phyloP scores from a whole-genome alignment of 2,797 vertebrate genomes.

The Sebastes kiyomatsui region DNA sequence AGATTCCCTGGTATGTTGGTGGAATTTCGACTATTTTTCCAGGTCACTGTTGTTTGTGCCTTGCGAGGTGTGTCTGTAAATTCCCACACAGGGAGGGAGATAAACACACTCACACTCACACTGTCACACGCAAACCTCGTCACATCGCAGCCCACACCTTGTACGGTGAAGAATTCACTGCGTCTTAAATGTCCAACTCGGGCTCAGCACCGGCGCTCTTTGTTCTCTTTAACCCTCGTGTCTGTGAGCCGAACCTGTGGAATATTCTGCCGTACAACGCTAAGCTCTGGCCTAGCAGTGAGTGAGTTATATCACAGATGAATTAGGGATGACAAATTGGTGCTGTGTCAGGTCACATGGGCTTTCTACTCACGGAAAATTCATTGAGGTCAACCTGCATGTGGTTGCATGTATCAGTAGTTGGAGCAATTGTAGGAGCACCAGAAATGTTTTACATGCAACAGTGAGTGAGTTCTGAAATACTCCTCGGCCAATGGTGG shows the following conservation, averaged over 20 bases:
- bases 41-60: slow-evolving; percentile 83
- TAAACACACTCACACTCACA: slow-evolving; percentile 75
- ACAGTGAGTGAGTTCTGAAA: slow-evolving; percentile 14
- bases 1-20: slow-evolving; percentile 77
- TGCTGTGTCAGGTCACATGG: slow-evolving; percentile 17
- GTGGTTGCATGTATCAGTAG: slow-evolving; percentile 10
- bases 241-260: neutral
- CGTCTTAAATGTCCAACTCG: neutral
- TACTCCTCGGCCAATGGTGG: neutral
- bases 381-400: slow-evolving; percentile 30
- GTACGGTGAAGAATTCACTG: slow-evolving; percentile 43
- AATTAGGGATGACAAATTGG: slow-evolving; percentile 48
- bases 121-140: slow-evolving; percentile 65
- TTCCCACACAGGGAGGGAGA: slow-evolving; percentile 76
- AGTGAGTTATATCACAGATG: slow-evolving; percentile 29
- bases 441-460: slow-evolving; percentile 32
- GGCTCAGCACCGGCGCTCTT: neutral
- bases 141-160: slow-evolving; percentile 59
- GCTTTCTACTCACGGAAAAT: slow-evolving; percentile 25
- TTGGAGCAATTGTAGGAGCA: slow-evolving; percentile 12
- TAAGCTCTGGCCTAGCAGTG: neutral
- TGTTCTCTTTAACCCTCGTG: neutral
- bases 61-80: slow-evolving; percentile 75
- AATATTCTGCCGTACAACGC: neutral
- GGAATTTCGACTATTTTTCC: slow-evolving; percentile 81